Evolutionary conservation across 2,888 invertebrate genomes (phyloP).

Genomic region (Allophyes oxyacanthae): DNA sequence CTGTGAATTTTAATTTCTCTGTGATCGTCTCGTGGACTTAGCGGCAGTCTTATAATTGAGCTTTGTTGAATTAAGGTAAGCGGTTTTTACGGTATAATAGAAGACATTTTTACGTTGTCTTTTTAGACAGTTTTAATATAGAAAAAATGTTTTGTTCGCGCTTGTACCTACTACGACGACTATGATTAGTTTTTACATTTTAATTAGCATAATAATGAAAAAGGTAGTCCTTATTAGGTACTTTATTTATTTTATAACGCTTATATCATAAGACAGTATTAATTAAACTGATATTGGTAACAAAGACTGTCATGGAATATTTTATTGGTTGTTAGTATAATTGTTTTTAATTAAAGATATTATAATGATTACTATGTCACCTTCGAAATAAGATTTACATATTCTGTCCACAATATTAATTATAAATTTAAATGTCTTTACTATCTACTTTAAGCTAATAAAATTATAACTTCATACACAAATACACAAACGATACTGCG

Average conservation of each 20-base stretch:
- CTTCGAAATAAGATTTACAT: too few species aligned
- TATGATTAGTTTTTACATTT: slow-evolving; percentile 5
- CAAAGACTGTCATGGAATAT: too few species aligned
- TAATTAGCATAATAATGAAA: slow-evolving; percentile 4
- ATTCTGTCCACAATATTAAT: too few species aligned
- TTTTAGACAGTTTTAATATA: slow-evolving; percentile 34
- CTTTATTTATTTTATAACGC: neutral
- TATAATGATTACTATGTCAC: too few species aligned
- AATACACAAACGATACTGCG: slow-evolving; percentile 5
- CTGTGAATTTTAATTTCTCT: slow-evolving; percentile 30
- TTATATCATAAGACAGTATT: too few species aligned
- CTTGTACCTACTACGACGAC: too few species aligned
- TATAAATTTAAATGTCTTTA: too few species aligned
- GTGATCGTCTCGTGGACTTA: slow-evolving; percentile 28
- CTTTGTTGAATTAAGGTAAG: slow-evolving; percentile 59
- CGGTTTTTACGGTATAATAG: slow-evolving; percentile 39
- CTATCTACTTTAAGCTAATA: too few species aligned
- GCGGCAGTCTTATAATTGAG: slow-evolving; percentile 50
- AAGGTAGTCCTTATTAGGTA: neutral
- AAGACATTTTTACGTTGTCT: slow-evolving; percentile 24
- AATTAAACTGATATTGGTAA: too few species aligned
- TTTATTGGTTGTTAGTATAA: too few species aligned
- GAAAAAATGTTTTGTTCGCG: slow-evolving; percentile 11
- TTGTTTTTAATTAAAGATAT: too few species aligned
- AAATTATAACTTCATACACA: too few species aligned